Base-by-base conservation (phyloP, 2,797 vertebrate genomes). In the Arrhamphus sclerolepis region DNA sequence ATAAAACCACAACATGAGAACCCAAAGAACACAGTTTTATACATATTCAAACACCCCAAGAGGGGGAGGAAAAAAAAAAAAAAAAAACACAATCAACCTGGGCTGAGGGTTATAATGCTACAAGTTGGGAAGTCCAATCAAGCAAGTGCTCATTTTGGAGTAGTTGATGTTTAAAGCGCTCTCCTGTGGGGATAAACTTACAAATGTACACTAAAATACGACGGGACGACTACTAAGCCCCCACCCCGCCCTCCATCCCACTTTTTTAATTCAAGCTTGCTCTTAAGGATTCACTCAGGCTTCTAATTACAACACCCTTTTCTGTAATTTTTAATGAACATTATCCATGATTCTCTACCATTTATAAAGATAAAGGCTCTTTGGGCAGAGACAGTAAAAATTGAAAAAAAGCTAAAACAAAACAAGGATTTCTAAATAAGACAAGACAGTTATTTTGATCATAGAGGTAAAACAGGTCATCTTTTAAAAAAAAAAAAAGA, bases 1-100 rank as follows among this genome's bases (percentile, higher is more conserved):
- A 92, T 91, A 92, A 91, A 91, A 89, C 84, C 85, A 92, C 84
- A 82, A 77, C 72, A 80, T 85, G 70, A 88, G 73, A 86, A 84
- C 76, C 75, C 72, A 76, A 67, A 75, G 57, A 78, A 75, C 86
- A 77, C 68, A 70, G 51, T 71, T 89, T 84, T 77, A 72, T 84
- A 91, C 87, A 86, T 76, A 75, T 75, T 80, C 43, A 80, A 87
- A n/a, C 64, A 87, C 51, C 77, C 42, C 16, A 19, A 18, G 3
- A 8, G 11, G n/a, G n/a, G n/a, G n/a, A 77, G 8, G 7, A 44
- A 43, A 43, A 22, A 46, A 22, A 46, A 40, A 57, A 24, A 63
- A 78, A 62, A 34, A 51, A 57, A 49, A 62, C 66, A 71, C 82
- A 85, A 73, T 85, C 77, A 82, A 66, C 56, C 72, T 41, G 65